Percentiles rank a stretch among this genome's conserved stretches.
These are phyloP conservation scores for Ceryle rudis DNA, from an alignment of 2,797 vertebrate species.

Conservation along the genomic window DNA sequence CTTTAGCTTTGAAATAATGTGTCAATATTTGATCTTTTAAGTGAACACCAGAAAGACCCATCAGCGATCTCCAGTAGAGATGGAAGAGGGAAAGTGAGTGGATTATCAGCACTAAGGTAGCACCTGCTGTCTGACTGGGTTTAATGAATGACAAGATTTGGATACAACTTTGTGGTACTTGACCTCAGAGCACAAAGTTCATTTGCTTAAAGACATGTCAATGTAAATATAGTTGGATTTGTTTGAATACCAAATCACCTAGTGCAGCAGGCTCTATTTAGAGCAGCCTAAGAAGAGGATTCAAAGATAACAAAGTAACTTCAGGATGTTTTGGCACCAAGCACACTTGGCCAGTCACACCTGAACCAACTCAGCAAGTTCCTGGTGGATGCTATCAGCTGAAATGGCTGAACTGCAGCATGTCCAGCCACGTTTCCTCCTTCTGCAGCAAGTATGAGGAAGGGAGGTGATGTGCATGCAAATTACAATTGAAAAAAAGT, in stretches of 20 bases:
- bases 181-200: conserved; percentile 39
- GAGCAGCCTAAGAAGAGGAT: neutral
- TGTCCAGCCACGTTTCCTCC: neutral
- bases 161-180: neutral
- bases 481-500: neutral
- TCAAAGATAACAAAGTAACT: neutral
- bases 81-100: neutral
- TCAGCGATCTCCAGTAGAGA: neutral
- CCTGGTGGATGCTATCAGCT: neutral
- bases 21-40: neutral
- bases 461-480: neutral
- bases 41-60: neutral
- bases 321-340: neutral
- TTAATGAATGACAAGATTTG: conserved; percentile 1
- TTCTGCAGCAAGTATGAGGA: neutral
- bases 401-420: neutral
- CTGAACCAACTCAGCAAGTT: neutral
- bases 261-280: neutral
- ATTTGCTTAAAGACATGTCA: neutral
- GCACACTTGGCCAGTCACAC: neutral
- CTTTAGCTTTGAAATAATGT: conserved; percentile 11
- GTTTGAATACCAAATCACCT: neutral
- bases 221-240: conserved; percentile 10
- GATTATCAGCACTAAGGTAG: conserved; percentile 33
- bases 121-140: conserved; percentile 10